phyloP scores from a whole-genome alignment of 1,140 invertebrate species.

The Heliconius melpomene region DNA sequence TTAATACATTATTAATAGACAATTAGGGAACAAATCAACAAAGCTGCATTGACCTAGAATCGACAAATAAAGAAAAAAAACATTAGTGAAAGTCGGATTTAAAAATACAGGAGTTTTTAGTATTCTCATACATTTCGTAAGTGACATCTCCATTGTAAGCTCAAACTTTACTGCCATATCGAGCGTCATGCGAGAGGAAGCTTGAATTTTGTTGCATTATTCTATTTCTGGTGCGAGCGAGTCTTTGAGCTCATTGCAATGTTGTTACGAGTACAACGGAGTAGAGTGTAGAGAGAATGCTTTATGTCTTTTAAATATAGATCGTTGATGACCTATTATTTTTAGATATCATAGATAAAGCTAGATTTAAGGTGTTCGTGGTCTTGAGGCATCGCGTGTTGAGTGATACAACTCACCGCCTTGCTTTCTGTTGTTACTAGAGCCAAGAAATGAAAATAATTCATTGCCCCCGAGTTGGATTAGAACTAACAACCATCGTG shows the following conservation, averaged over 20 bases:
- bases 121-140: not conserved
- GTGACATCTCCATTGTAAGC: not conserved
- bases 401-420: no score
- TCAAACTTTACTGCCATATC: constrained; percentile 5
- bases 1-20: not conserved
- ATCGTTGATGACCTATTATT: not conserved
- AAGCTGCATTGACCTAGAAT: no score
- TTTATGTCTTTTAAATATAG: not conserved
- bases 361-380: no score
- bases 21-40: not conserved
- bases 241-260: constrained; percentile 8
- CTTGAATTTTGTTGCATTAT: not conserved
- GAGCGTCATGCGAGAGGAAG: not conserved
- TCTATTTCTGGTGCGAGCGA: not conserved
- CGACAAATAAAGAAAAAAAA: not conserved
- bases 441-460: no score
- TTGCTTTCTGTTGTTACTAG: no score
- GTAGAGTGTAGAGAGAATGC: not conserved
- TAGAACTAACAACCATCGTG: no score
- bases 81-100: not conserved
- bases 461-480: not conserved
- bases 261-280: not conserved
- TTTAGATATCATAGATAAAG: not conserved
- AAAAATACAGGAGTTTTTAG: not conserved
- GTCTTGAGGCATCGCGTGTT: no score